Conservation (phyloP, 2,797 vertebrate genomes). For the Sylvia borin region DNA sequence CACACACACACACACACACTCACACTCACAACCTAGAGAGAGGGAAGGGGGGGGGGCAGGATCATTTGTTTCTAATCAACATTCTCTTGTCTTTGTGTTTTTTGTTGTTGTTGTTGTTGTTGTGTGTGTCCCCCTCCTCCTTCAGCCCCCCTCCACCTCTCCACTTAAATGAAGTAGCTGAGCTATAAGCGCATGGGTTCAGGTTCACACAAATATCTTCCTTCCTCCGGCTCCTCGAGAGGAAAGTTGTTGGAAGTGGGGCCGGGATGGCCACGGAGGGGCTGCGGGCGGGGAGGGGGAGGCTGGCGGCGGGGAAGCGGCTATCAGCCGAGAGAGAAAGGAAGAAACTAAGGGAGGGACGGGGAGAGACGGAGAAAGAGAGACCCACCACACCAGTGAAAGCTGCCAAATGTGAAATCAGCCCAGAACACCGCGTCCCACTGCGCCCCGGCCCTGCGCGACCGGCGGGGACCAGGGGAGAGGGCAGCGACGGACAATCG, state of each 20-base stretch:
- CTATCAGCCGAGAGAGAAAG: background rate
- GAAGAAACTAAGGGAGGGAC: constrained; percentile 12
- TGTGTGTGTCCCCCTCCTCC: background rate
- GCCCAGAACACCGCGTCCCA: constrained; percentile 20
- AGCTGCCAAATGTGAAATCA: constrained; percentile 46
- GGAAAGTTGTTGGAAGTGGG: constrained; percentile 77
- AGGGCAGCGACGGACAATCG: constrained; percentile 25
- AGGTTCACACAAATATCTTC: constrained; percentile 65
- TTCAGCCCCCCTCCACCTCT: background rate
- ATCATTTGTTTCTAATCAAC: constrained; percentile 74
- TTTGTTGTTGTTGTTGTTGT: background rate
- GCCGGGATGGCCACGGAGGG: constrained; percentile 13
- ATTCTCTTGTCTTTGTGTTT: constrained; percentile 65
- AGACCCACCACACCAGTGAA: background rate
- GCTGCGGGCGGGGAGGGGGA: background rate
- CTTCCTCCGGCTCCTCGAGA: constrained; percentile 36
- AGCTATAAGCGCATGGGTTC: constrained; percentile 27
- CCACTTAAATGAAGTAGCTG: constrained; percentile 37
- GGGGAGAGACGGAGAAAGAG: background rate
- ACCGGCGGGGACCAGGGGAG: background rate
- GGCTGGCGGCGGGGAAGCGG: background rate
- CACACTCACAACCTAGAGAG: constrained; percentile 32
- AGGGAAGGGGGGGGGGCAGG: background rate
- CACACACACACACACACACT: constrained; percentile 5
- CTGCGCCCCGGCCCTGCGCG: background rate